Conservation (phyloP, 2,113 vertebrate genomes). For the Pluvianellus socialis region DNA sequence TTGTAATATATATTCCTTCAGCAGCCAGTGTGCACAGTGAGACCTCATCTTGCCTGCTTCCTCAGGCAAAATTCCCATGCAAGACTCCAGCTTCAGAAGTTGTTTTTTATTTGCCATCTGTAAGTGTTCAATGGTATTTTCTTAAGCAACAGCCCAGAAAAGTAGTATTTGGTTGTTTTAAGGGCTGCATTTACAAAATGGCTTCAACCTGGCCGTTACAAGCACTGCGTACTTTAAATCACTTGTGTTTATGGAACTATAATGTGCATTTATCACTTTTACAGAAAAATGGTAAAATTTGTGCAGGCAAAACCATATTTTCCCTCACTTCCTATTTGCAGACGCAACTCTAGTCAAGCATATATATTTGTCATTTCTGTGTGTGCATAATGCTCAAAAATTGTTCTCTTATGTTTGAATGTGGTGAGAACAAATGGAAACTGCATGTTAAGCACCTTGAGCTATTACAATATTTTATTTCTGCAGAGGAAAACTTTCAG, state of each 20-base stretch:
- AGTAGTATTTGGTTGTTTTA: background rate
- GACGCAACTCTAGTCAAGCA: background rate
- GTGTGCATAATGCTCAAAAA: background rate
- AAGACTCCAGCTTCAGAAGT: background rate
- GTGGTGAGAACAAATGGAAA: background rate
- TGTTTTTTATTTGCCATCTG: conserved; percentile 19
- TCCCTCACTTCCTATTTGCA: background rate
- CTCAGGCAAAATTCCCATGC: background rate
- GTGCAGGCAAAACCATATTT: background rate
- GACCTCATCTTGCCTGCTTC: background rate
- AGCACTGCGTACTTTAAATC: background rate
- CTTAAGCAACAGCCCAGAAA: conserved; percentile 20
- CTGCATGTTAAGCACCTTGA: background rate
- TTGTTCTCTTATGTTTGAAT: background rate
- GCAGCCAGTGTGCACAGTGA: background rate
- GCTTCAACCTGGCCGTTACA: background rate
- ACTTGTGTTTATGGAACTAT: background rate
- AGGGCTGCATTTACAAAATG: background rate
- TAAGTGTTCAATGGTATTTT: conserved; percentile 11
- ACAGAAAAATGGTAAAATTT: background rate
- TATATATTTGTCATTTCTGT: background rate
- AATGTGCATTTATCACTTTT: background rate
- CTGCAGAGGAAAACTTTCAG: background rate
- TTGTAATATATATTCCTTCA: background rate
- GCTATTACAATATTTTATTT: background rate